Conservation (phyloP, 2,797 vertebrate species). For the Chloroceryle amazona region DNA sequence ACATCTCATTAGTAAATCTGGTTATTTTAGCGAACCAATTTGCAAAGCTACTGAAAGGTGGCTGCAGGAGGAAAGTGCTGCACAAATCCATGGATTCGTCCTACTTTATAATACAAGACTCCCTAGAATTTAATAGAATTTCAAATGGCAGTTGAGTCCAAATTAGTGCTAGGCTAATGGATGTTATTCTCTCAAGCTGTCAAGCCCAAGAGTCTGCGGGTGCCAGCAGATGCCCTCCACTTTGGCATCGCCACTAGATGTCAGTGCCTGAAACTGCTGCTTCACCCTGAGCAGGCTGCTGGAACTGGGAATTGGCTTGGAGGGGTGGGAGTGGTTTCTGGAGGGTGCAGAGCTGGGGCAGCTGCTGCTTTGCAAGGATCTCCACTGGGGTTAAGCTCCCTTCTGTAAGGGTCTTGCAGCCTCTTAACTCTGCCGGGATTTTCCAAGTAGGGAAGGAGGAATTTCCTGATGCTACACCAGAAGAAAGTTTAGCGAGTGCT, state of each 20-base stretch:
- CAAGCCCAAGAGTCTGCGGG: accelerated
- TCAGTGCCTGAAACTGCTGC: constrained; percentile 53
- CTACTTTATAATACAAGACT: background rate
- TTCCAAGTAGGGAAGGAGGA: background rate
- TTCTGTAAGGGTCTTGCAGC: background rate
- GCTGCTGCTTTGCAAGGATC: background rate
- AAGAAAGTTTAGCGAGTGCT: background rate
- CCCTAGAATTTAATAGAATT: background rate
- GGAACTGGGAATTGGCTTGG: accelerated
- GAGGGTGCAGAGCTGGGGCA: background rate
- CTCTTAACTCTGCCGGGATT: background rate
- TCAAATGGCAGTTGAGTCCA: background rate
- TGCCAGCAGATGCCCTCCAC: accelerated
- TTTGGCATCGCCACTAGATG: constrained; percentile 54
- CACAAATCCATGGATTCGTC: background rate
- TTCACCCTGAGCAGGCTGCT: accelerated
- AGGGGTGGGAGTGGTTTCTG: background rate
- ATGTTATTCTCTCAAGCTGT: accelerated
- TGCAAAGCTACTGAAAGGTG: background rate
- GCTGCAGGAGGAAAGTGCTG: background rate
- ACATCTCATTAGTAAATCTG: background rate
- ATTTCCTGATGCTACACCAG: background rate
- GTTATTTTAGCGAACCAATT: background rate
- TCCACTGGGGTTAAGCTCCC: background rate
- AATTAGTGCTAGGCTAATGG: background rate